Base-by-base conservation (phyloP, 92 coral and sea anemone species). In the Porites lobata region DNA sequence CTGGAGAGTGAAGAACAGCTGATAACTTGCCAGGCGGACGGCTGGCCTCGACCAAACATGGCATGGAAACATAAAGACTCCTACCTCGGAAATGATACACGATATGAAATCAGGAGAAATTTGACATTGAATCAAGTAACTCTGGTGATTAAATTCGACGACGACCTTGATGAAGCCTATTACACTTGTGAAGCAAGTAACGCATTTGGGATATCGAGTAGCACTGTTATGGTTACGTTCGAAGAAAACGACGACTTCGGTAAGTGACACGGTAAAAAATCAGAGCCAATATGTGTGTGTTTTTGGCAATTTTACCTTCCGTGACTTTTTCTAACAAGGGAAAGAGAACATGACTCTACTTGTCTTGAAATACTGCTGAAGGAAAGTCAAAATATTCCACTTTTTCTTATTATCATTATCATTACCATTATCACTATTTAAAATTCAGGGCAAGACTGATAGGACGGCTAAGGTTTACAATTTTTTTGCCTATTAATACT, bases 181-280 rank as follows among this genome's bases (percentile, higher is more conserved):
- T 88, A 73, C 77, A 20, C 52, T 17, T 88, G 91, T 22, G 86
- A 72, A 50, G 91, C 91, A 9, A 66, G 50, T n/a, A 88, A 82
- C 19, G 64, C 69, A 8, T 74, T 73, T 73, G 91, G 91, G 9
- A 71, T 29, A 26, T 51, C 38, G 14, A 6, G 12, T 7, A 8
- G 53, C n/a, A 22, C 9, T 6, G 78, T 87, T 9, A 1, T 0
- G 50, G 51, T 80, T 17, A 3, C 0, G 22, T 7, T 72, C 2
- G 4, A 12, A 11, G 2, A 11, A 9, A 57, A 86, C 3, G 0
- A 38, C 6, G 7, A 4, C 47, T 3, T 4, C 4, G 47, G 47
- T 38, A 38, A 4, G 47, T 38, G 47, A 38, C 47, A 38, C 47
- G 47, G 47, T 4, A 38, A 38, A 38, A 38, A 38, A 4, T 38